Evolutionary conservation across 2,888 invertebrate genomes (phyloP).

Genomic region (Litoditis marina): DNA sequence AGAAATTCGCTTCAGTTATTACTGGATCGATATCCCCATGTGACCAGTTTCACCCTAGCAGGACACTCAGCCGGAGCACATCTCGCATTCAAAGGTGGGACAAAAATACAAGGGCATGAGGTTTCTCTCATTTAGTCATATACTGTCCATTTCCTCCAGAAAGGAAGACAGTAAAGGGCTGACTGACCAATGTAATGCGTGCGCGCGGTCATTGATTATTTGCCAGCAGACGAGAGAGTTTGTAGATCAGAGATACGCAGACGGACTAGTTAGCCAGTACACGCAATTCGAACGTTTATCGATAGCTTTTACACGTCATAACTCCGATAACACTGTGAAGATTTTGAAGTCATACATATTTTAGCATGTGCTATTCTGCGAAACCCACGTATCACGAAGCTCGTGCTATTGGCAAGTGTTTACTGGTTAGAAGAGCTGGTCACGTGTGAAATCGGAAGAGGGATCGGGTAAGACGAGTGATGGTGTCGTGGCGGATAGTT

Average conservation of each 20-base stretch:
- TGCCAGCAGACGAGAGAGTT: too few species aligned
- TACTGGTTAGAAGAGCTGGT: slow-evolving; percentile 9
- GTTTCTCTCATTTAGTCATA: not conserved
- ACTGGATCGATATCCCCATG: slow-evolving; percentile 8
- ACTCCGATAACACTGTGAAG: too few species aligned
- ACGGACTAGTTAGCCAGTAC: too few species aligned
- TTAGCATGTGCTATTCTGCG: slow-evolving; percentile 5
- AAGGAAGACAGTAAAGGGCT: too few species aligned
- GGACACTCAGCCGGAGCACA: slow-evolving; percentile 38
- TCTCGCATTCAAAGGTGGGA: slow-evolving; percentile 25
- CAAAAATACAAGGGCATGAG: not conserved
- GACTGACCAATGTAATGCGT: too few species aligned
- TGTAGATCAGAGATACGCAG: too few species aligned
- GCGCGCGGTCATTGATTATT: too few species aligned
- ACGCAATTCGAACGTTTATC: too few species aligned
- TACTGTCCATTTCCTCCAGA: too few species aligned
- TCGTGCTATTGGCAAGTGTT: slow-evolving; percentile 7
- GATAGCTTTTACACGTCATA: too few species aligned
- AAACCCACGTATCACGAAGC: slow-evolving; percentile 4
- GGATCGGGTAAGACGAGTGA: slow-evolving; percentile 5
- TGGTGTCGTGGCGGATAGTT: too few species aligned
- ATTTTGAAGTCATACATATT: not conserved
- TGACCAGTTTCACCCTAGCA: slow-evolving; percentile 24
- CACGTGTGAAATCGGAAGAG: slow-evolving; percentile 9
- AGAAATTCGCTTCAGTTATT: slow-evolving; percentile 15